Conservation (phyloP, 2,888 invertebrate species). For the Trisateles emortualis region DNA sequence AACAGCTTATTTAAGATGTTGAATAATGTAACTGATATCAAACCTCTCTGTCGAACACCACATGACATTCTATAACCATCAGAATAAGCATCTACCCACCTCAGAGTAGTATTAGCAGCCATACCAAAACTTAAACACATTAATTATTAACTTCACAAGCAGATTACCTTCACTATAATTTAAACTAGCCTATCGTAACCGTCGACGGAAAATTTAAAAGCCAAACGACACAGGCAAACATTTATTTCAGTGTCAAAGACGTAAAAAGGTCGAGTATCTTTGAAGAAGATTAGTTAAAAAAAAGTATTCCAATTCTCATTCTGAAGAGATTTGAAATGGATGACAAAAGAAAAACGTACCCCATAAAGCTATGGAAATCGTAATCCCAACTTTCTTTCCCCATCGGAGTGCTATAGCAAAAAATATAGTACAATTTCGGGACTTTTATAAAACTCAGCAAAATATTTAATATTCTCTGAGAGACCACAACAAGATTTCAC, state of each 20-base stretch:
- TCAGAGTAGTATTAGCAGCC: too few species aligned
- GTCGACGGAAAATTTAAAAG: not conserved
- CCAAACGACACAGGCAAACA: not conserved
- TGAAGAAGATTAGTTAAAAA: conserved; percentile 4
- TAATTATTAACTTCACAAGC: too few species aligned
- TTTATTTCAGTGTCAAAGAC: conserved; percentile 10
- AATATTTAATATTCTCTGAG: not conserved
- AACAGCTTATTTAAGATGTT: too few species aligned
- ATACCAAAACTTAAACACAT: too few species aligned
- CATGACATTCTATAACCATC: too few species aligned
- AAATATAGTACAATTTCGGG: not conserved
- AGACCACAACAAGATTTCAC: too few species aligned
- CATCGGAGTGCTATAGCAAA: not conserved
- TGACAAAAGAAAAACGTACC: not conserved
- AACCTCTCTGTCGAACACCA: too few species aligned
- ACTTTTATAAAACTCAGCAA: not conserved
- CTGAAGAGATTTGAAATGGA: not conserved
- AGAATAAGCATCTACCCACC: too few species aligned
- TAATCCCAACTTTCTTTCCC: not conserved
- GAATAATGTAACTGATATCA: too few species aligned
- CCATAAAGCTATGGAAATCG: not conserved
- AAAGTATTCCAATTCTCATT: conserved; percentile 1
- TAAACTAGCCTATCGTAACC: too few species aligned
- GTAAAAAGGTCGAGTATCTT: conserved; percentile 4
- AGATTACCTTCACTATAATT: too few species aligned